A percentile compares a stretch with the other conserved stretches of the same genome.
phyloP scores from a whole-genome alignment of 1,140 invertebrate genomes.

The Pogonus chalceus region DNA sequence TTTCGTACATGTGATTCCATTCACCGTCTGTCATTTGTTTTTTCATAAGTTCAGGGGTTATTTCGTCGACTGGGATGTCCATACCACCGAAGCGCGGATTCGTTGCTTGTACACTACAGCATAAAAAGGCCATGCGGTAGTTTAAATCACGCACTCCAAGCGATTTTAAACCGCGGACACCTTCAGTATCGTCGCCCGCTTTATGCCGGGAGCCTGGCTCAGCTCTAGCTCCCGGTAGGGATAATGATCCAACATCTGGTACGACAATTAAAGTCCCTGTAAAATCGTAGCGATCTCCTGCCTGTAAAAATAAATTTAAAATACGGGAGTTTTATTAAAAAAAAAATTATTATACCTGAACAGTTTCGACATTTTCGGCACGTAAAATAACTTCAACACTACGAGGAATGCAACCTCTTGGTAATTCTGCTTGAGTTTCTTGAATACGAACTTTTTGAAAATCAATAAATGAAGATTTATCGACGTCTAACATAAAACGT shows the following conservation, averaged over 20 bases:
- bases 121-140: constrained; percentile 91
- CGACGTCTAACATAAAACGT: constrained; percentile 83
- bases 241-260: constrained; percentile 83
- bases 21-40: constrained; percentile 91
- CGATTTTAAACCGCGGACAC: constrained; percentile 76
- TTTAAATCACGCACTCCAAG: constrained; percentile 93
- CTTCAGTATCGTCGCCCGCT: constrained; percentile 67
- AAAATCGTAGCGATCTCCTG: constrained; percentile 85
- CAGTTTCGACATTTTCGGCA: constrained; percentile 91
- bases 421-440: constrained; percentile 95
- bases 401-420: constrained; percentile 91
- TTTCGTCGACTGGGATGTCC: constrained; percentile 66
- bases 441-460: constrained; percentile 99
- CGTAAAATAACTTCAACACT: constrained; percentile 94
- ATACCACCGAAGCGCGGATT: constrained; percentile 75
- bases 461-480: constrained; percentile 93
- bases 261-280: constrained; percentile 96
- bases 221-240: constrained; percentile 75
- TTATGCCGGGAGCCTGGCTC: constrained; percentile 70
- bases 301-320: constrained; percentile 28
- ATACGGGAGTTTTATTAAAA: constrained; percentile 9
- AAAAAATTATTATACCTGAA: constrained; percentile 66
- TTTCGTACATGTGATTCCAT: constrained; percentile 93
- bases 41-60: constrained; percentile 84
- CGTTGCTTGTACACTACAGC: constrained; percentile 81